These are phyloP conservation scores for Octodon degus DNA, from an alignment of 2,113 vertebrate genomes.

Conservation along the genomic window DNA sequence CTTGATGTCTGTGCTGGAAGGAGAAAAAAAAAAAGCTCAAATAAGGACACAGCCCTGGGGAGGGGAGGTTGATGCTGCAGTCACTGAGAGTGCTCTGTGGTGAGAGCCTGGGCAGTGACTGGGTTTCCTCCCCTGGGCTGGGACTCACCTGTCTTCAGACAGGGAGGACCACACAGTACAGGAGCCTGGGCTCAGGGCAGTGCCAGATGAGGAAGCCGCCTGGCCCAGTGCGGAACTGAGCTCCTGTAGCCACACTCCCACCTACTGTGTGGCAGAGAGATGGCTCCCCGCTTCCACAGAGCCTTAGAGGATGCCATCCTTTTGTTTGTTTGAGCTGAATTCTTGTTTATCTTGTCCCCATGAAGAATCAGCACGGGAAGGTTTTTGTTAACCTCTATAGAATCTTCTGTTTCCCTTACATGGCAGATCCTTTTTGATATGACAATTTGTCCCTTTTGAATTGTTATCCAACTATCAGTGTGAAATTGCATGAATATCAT, in stretches of 20 bases:
- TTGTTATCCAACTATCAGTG: not conserved
- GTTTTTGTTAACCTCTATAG: not conserved
- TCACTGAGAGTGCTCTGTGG: not conserved
- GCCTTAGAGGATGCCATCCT: not conserved
- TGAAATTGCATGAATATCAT: not conserved
- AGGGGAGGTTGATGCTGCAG: fast-evolving
- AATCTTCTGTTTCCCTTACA: not conserved
- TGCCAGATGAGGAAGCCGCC: fast-evolving
- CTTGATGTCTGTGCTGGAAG: not conserved
- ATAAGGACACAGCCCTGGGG: constrained; percentile 32
- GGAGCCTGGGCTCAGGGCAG: not conserved
- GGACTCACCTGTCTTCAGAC: not conserved
- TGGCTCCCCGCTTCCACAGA: not conserved
- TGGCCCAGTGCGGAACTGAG: not conserved
- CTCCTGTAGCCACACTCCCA: not conserved
- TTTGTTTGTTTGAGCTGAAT: not conserved
- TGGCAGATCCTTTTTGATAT: not conserved
- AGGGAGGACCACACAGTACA: not conserved
- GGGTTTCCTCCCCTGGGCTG: not conserved
- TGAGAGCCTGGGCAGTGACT: not conserved
- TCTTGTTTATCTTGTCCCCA: not conserved
- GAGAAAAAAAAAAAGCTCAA: not conserved
- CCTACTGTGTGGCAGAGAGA: not conserved
- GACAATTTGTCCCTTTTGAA: not conserved
- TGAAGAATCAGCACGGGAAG: not conserved